Evolutionary conservation across 2,888 invertebrate genomes (phyloP).

Genomic region (Phortica magna): DNA sequence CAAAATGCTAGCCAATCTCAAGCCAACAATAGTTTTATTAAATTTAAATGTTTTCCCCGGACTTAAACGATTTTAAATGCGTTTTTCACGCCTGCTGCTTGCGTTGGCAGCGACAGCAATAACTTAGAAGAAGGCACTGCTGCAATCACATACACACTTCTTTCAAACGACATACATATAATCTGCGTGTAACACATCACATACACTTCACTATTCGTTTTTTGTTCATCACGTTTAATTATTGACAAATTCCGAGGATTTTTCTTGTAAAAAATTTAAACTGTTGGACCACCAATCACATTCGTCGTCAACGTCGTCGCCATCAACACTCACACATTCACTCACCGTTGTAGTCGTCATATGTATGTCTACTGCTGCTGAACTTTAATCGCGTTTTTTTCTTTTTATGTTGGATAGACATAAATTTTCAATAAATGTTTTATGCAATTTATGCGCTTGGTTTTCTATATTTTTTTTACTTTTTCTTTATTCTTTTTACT

Average conservation of each 20-base stretch:
- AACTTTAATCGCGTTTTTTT: not conserved
- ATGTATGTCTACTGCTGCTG: constrained; percentile 22
- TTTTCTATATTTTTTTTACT: not conserved
- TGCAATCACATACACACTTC: not conserved
- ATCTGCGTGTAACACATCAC: constrained; percentile 11
- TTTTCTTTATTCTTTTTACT: constrained; percentile 16
- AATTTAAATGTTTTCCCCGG: not conserved
- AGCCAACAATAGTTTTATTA: not conserved
- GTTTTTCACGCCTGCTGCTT: not conserved
- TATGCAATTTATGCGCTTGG: constrained; percentile 1
- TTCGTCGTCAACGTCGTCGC: not conserved
- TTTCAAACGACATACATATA: not conserved
- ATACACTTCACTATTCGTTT: not conserved
- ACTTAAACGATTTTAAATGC: not conserved
- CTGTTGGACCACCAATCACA: not conserved
- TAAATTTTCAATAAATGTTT: constrained; percentile 7
- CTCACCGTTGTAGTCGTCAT: constrained; percentile 29
- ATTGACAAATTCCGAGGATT: not conserved
- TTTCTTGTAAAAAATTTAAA: not conserved
- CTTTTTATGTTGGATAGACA: not conserved
- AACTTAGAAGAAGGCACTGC: not conserved
- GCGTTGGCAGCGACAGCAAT: not conserved
- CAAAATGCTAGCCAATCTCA: too few species aligned
- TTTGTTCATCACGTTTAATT: constrained; percentile 40
- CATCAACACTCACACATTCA: not conserved